phyloP scores from a whole-genome alignment of 1,140 invertebrate species.

The Drosophila navojoa region DNA sequence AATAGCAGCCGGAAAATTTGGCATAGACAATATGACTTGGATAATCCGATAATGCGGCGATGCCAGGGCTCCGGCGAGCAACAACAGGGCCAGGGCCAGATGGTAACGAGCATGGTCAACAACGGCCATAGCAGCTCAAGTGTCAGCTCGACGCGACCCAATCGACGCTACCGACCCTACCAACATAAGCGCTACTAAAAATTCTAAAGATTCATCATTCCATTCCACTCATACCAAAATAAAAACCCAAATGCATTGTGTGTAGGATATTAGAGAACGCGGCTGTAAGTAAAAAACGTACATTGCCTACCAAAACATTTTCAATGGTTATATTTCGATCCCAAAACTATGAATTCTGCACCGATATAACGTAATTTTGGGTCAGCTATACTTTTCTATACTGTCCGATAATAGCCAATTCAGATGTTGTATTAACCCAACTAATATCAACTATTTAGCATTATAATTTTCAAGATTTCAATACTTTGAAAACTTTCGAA shows the following conservation, averaged over 20 bases:
- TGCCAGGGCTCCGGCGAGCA: conserved; percentile 49
- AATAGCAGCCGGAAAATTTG: conserved; percentile 64
- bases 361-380: not conserved
- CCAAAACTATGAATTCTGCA: not conserved
- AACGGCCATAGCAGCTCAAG: conserved; percentile 32
- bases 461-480: not conserved
- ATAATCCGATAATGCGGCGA: conserved; percentile 75
- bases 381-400: conserved; percentile 2
- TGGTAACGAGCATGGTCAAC: conserved; percentile 41
- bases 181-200: conserved; percentile 71
- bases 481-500: not conserved
- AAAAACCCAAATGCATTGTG: conserved; percentile 33
- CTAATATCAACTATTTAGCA: not conserved
- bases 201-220: conserved; percentile 50
- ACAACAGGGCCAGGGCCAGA: conserved; percentile 48
- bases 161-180: conserved; percentile 71
- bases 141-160: conserved; percentile 49
- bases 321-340: conserved; percentile 21
- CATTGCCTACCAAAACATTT: conserved; percentile 30
- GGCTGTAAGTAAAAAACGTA: conserved; percentile 47
- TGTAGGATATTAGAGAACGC: conserved; percentile 61
- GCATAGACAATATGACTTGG: conserved; percentile 74
- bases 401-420: not conserved
- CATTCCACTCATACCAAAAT: conserved; percentile 50
- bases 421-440: not conserved